Base-by-base conservation (phyloP, 2,113 vertebrate genomes). In the Cryptotis parvus region DNA sequence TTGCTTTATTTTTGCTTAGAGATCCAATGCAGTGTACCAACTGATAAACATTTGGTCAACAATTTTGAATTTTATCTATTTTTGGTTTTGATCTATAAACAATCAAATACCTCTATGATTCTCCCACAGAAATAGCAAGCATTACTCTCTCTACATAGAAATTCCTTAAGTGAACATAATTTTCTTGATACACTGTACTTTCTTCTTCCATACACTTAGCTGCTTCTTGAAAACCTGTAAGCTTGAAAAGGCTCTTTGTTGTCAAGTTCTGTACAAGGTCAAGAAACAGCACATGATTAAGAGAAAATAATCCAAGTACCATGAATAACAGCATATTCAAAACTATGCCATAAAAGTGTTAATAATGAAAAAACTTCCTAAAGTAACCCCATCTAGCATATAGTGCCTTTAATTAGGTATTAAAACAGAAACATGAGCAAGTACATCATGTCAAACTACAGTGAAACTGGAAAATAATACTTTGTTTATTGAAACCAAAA, bases 391-490 rank as follows among this genome's bases (percentile, higher is more conserved):
- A 83, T 33, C 33, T 94, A 45, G 31, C 35, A 86, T 3, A 87
- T 7, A 43, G 26, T 72, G 29, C 10, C 27, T 77, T 78, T 87
- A 91, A 87, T 37, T 52, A 45, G 20, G 7, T 65, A 22, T 49
- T 90, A 49, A 58, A 61, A 87, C 4, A 73, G 39, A 15, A 69
- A 78, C n/a, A 43, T 43, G 4, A 43, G 37, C 39, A 55, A 84
- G 55, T 89, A 66, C 63, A 89, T 84, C 65, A 91, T 84, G 37
- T 49, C 41, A 24, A 41, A 87, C 14, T 24, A 8, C 29, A 63
- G 12, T 45, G 24, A 84, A 31, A 43, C 35, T 91, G 33, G 39
- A 84, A 94, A 92, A 86, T 65, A 91, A 73, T 68, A 41, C 69
- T 90, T 26, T 55, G 65, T 93, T 73, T 83, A 77, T 63, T 86